Evolutionary conservation across 2,797 vertebrate genomes (phyloP).

Genomic region (Streptopelia turtur): DNA sequence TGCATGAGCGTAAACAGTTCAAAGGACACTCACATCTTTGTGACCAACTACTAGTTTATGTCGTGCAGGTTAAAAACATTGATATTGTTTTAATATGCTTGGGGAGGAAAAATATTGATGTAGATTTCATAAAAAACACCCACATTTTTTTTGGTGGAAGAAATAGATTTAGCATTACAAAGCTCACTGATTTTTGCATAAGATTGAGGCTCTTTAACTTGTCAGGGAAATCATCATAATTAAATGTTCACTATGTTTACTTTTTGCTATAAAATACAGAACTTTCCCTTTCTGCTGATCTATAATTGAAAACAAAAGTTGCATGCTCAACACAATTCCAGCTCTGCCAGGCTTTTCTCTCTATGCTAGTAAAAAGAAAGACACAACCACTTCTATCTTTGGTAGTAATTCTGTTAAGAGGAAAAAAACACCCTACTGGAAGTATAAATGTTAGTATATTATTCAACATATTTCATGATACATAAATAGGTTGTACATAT

Average conservation of each 20-base stretch:
- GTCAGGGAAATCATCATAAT: not conserved
- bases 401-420: not conserved
- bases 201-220: not conserved
- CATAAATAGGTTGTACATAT: not conserved
- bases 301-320: conserved; percentile 30
- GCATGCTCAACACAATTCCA: not conserved
- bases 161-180: not conserved
- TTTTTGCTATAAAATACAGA: conserved; percentile 23
- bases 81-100: conserved; percentile 10
- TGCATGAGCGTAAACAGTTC: conserved; percentile 50
- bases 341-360: not conserved
- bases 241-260: not conserved
- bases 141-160: not conserved
- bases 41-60: conserved; percentile 48
- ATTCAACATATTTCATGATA: not conserved
- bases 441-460: not conserved
- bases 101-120: not conserved
- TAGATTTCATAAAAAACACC: conserved; percentile 11
- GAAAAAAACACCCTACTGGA: not conserved
- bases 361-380: not conserved
- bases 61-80: conserved; percentile 37
- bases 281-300: conserved; percentile 33
- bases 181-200: not conserved
- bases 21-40: conserved; percentile 53
- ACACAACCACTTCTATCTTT: not conserved